A percentile compares a stretch with the other conserved stretches of the same genome.
These are phyloP conservation scores for Phaetusa simplex DNA, from an alignment of 2,113 vertebrate genomes.

Conservation along the genomic window DNA sequence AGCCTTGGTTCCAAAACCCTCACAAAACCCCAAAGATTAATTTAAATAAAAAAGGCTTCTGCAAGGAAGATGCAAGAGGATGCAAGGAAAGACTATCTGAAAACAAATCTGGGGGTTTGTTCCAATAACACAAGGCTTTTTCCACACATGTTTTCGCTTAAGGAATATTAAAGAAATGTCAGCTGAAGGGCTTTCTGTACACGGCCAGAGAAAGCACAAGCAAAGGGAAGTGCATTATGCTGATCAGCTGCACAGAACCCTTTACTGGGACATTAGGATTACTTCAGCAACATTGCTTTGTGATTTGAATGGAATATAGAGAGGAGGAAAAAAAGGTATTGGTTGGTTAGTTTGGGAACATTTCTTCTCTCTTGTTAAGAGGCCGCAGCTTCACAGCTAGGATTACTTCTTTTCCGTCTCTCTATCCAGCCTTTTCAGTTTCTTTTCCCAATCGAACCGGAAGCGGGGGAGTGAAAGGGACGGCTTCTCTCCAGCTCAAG, in stretches of 20 bases:
- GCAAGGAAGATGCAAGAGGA: neutral
- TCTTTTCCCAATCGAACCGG: slow-evolving; percentile 42
- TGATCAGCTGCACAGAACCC: slow-evolving; percentile 14
- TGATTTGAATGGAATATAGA: neutral
- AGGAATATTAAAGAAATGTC: neutral
- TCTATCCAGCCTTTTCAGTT: slow-evolving; percentile 42
- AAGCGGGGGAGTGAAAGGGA: slow-evolving; percentile 36
- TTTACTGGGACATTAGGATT: slow-evolving; percentile 45
- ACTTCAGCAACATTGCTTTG: slow-evolving; percentile 56
- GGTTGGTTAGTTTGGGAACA: slow-evolving; percentile 38
- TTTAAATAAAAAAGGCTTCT: neutral
- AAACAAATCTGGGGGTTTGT: neutral
- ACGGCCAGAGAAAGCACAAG: neutral
- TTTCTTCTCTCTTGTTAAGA: slow-evolving; percentile 47
- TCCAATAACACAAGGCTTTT: neutral
- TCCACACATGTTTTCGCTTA: neutral
- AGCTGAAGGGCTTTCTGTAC: neutral
- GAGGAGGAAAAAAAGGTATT: neutral
- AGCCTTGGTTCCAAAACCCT: neutral
- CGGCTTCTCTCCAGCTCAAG: slow-evolving; percentile 20
- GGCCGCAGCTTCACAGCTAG: neutral
- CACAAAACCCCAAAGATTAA: neutral
- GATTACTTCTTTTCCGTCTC: slow-evolving; percentile 46
- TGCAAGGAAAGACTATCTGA: neutral
- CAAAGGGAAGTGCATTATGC: slow-evolving; percentile 31